Base-by-base conservation (phyloP, 2,797 vertebrate species). In the Acipenser transmontanus region DNA sequence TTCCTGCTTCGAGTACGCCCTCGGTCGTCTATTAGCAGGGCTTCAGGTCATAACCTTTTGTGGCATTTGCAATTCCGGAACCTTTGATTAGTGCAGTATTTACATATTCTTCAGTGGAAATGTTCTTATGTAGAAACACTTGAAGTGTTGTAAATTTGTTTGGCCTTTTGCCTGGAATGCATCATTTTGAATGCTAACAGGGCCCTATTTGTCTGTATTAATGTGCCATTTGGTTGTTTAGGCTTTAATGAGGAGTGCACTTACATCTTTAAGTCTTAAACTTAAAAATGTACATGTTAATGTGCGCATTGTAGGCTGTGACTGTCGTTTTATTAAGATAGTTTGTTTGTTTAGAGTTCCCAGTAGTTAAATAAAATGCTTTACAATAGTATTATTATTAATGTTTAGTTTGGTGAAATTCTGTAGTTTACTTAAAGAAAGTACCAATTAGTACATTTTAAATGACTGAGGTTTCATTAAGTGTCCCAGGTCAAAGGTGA, bases 1-100 rank as follows among this genome's bases (percentile, higher is more conserved):
- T 70, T 74, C 71, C 74, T 82, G 84, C 73, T 74, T 78, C 70
- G 75, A 82, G 74, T 82, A 78, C 70, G 68, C 87, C 85, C 82
- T 84, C 85, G 78, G 87, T 87, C 88, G 77, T 87, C 87, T 88
- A 91, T 91, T 92, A 93, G 80, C 88, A 84, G 90, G 91, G 91
- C 91, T 91, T 85, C 81, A 73, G 93, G 93, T 93, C 92, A 91
- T 89, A 90, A 91, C 92, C 92, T 95, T 92, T 91, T 82, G 82
- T 91, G 91, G 91, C 92, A 92, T 92, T 91, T 93, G 89, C 87
- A 88, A 90, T 93, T 90, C 88, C 88, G 87, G 91, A 94, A 93
- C 91, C 92, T 93, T 92, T 94, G 93, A 94, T 93, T 93, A 96
- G 91, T 84, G 88, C 88, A 87, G 80, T 91, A 94, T 94, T 94